Percentiles rank a stretch among this genome's conserved stretches.
These are phyloP conservation scores for Sciaenops ocellatus DNA, from an alignment of 2,797 vertebrate genomes.

Conservation along the genomic window DNA sequence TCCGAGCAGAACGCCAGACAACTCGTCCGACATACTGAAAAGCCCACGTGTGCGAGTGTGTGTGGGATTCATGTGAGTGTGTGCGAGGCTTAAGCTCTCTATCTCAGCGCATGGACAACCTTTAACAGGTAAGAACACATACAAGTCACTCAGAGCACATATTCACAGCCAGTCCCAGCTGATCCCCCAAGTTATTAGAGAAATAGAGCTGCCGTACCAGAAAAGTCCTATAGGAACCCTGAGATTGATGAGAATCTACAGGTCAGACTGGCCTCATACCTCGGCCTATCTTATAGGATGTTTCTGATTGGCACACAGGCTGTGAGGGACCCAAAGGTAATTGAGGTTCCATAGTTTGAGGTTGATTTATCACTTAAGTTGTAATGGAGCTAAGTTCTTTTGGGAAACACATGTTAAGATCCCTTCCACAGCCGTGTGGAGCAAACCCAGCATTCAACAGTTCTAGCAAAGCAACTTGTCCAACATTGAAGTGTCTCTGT, in stretches of 20 bases:
- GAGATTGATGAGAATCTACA: conserved; percentile 75
- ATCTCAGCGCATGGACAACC: conserved; percentile 44
- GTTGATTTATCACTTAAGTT: conserved; percentile 23
- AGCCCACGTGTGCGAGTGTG: conserved; percentile 3
- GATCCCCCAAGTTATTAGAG: conserved; percentile 30
- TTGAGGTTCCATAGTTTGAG: conserved; percentile 18
- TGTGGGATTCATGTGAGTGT: background rate
- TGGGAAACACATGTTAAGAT: conserved; percentile 17
- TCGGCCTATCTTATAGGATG: conserved; percentile 75
- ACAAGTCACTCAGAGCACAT: conserved; percentile 51
- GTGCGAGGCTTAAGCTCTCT: conserved; percentile 8
- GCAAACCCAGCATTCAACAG: conserved; percentile 61
- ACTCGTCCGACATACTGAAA: conserved; percentile 44
- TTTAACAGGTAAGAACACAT: conserved; percentile 59
- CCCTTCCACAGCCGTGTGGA: conserved; percentile 56
- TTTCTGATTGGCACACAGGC: conserved; percentile 70
- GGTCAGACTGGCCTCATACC: conserved; percentile 64
- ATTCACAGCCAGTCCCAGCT: conserved; percentile 39
- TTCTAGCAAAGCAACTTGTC: conserved; percentile 65
- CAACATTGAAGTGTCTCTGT: conserved; percentile 63
- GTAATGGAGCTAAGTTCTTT: conserved; percentile 22
- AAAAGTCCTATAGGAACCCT: conserved; percentile 80
- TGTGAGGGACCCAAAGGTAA: conserved; percentile 48
- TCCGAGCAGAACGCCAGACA: conserved; percentile 64
- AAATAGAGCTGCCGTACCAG: conserved; percentile 57